Base-by-base conservation (phyloP, 2,113 vertebrate genomes). In the Etia nguti region DNA sequence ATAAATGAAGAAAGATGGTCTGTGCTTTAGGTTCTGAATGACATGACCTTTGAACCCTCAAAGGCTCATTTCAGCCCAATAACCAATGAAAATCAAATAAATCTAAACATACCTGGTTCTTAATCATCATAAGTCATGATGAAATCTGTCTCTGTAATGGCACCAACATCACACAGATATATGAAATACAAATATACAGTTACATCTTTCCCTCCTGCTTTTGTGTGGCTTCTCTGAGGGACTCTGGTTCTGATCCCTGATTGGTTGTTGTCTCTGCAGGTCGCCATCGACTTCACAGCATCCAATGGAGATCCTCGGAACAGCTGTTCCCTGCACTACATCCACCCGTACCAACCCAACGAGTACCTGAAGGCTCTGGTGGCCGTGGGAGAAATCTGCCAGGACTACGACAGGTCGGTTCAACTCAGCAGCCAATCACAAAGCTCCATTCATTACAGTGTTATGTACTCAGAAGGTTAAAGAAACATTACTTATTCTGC, bases 291-390 rank as follows among this genome's bases (percentile, higher is more conserved):
- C 95, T 99, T 99, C 94, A 99, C 98, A 1, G 98, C 98, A 2
- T 99, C 98, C 0, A 99, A 99, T 0, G 98, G 98, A 2, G 98
- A 99, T 59, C 98, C 98, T 2, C 94, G 97, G 20, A 99, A 99
- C 96, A 99, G 98, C 97, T 99, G 98, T 92, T 99, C 98, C 0
- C 96, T 99, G 91, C 98, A 99, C 92, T 99, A 99, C 93, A 99
- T 99, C 95, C 98, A 99, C 92, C 98, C 98, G 2, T 99, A 97
- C 84, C 98, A 98, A 81, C 98, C 98, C 82, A 99, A 99, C 15
- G 98, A 99, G 94, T 99, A 99, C 93, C 97, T 99, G 91, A 99
- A 99, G 96, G 98, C 98, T 0, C 91, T 99, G 96, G 98, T 99
- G 57, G 98, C 98, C 3, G 98, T 99, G 16, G 98, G 98, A 3